phyloP scores from a whole-genome alignment of 1,140 invertebrate species.

The Hirudo medicinalis region DNA sequence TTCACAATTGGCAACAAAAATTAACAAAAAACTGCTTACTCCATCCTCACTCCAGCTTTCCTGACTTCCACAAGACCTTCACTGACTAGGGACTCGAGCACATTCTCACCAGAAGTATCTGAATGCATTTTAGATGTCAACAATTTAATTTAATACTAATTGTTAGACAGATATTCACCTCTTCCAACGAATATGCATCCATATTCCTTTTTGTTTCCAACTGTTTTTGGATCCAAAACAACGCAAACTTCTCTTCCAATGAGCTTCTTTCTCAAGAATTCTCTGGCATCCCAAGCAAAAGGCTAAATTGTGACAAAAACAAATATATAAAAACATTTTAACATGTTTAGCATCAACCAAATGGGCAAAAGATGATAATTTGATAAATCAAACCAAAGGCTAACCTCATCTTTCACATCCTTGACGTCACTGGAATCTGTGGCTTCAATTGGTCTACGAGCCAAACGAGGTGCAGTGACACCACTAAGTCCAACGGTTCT shows the following conservation, averaged over 20 bases:
- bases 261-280: constrained; percentile 79
- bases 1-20: not conserved
- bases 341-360: not conserved
- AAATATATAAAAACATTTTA: not conserved
- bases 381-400: not conserved
- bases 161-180: constrained; percentile 42
- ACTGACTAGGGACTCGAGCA: constrained; percentile 68
- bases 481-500: constrained; percentile 75
- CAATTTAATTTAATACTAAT: constrained; percentile 10
- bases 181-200: constrained; percentile 72
- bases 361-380: not conserved
- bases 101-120: constrained; percentile 65
- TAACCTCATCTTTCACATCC: constrained; percentile 64
- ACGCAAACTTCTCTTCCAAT: constrained; percentile 78
- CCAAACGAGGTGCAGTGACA: constrained; percentile 79
- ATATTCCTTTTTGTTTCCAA: constrained; percentile 63
- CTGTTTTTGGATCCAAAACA: constrained; percentile 46
- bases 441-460: constrained; percentile 51
- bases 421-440: constrained; percentile 40
- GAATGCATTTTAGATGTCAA: constrained; percentile 25
- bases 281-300: constrained; percentile 88
- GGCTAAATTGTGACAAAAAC: constrained; percentile 45
- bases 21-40: not conserved
- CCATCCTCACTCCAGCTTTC: constrained; percentile 50
- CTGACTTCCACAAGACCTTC: constrained; percentile 77